A percentile compares a stretch with the other conserved stretches of the same genome.
Evolutionary conservation across 1,140 invertebrate species (phyloP).

Genomic region (Rhynchophorus ferrugineus): DNA sequence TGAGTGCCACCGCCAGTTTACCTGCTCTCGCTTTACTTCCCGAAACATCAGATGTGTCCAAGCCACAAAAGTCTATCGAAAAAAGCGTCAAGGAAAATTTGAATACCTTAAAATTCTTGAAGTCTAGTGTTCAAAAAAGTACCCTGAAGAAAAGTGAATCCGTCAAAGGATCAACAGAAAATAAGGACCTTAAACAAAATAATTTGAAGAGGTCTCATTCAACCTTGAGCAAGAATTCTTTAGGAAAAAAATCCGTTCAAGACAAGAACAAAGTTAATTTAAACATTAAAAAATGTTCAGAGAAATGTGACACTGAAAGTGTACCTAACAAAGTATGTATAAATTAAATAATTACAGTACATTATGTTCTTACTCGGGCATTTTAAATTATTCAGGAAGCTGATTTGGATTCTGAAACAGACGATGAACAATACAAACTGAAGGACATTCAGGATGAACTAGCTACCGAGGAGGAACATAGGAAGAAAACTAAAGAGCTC

Average conservation of each 20-base stretch:
- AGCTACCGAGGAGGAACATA: constrained; percentile 38
- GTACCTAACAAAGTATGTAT: constrained; percentile 15
- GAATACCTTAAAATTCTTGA: constrained; percentile 46
- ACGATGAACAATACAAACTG: constrained; percentile 38
- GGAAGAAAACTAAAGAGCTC: constrained; percentile 48
- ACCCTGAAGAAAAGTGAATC: constrained; percentile 23
- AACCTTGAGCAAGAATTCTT: constrained; percentile 24
- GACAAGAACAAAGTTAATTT: constrained; percentile 34
- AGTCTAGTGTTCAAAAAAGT: constrained; percentile 38
- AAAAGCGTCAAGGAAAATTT: constrained; percentile 38
- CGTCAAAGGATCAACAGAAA: constrained; percentile 4
- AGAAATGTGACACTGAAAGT: constrained; percentile 24
- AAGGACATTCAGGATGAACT: constrained; percentile 38
- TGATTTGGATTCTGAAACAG: constrained; percentile 40
- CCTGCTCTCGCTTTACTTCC: constrained; percentile 50
- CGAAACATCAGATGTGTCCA: constrained; percentile 35
- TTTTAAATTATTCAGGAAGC: constrained; percentile 9
- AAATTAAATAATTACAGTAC: background rate
- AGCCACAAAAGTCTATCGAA: constrained; percentile 29
- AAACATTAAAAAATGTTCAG: constrained; percentile 30
- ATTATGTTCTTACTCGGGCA: background rate
- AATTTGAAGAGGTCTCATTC: constrained; percentile 24
- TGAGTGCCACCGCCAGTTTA: constrained; percentile 57
- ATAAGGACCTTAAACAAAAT: background rate
- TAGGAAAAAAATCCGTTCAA: constrained; percentile 22